Conservation (phyloP, 1,140 invertebrate species). For the Calycopis cecrops region DNA sequence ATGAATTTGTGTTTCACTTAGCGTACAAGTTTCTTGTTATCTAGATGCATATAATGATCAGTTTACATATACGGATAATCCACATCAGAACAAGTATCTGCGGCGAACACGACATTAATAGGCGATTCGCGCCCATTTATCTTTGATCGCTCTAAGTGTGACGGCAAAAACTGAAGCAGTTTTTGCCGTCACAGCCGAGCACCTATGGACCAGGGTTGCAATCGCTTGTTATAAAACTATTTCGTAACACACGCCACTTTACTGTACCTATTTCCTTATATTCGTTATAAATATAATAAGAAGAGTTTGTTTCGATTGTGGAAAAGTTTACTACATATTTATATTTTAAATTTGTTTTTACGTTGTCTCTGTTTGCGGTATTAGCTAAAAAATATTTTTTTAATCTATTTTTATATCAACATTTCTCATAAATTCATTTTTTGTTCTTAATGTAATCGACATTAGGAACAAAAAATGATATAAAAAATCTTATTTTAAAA, state of each 20-base stretch:
- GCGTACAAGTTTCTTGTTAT: conserved; percentile 20
- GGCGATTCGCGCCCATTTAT: conserved; percentile 29
- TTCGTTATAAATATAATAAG: too few relatives aligned
- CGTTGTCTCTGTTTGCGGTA: too few relatives aligned
- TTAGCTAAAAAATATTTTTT: too few relatives aligned
- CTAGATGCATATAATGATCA: conserved; percentile 41
- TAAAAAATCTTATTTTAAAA: too few relatives aligned
- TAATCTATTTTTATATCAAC: too few relatives aligned
- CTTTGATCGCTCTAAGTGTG: background rate
- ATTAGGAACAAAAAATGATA: too few relatives aligned
- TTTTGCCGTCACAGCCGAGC: conserved; percentile 50
- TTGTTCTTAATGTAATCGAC: too few relatives aligned
- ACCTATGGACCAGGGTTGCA: conserved; percentile 30
- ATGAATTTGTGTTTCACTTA: conserved; percentile 1
- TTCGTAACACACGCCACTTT: background rate
- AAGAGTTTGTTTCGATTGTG: too few relatives aligned
- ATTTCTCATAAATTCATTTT: too few relatives aligned
- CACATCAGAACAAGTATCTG: conserved; percentile 33
- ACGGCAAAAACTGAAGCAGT: conserved; percentile 16
- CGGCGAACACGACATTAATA: conserved; percentile 41
- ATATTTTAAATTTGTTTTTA: too few relatives aligned
- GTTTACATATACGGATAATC: conserved; percentile 49
- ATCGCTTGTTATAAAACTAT: background rate
- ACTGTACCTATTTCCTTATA: too few relatives aligned
- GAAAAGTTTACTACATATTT: too few relatives aligned